Base-by-base conservation (phyloP, 2,888 invertebrate species). In the Ophion costatus region DNA sequence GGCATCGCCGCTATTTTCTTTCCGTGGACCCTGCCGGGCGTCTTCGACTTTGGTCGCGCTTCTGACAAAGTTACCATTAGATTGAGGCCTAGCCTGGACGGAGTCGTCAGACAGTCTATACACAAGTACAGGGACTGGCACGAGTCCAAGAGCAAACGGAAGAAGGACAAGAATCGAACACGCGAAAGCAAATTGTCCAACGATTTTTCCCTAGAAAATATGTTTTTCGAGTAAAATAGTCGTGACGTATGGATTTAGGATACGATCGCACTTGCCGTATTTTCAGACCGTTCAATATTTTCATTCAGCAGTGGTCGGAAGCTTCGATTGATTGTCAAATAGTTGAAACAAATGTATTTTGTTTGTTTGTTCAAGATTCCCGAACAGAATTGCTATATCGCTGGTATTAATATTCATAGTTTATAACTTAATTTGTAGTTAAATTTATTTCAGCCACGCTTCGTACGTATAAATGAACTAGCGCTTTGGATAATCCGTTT, bases 1-100 rank as follows among this genome's bases (percentile, higher is more conserved):
- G 95, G 96, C 0, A 91, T 96, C 20, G 95, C 96, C 0, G 94
- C 96, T 0, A 94, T 96, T 66, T 93, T 96, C 85, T 95, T 96
- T 80, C 96, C 96, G 0, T 96, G 95, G 95, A 94, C 95, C 87
- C 94, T 96, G 83, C 95, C 96, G 0, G 94, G 94, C 3, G 90
- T 94, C 14, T 91, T 94, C 63, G 91, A 90, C 33, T 88, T 92
- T 57, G 90, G 90, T 11, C 88, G 93, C 1, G 71, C 89, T 3
- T 75, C 83, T 0, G 88, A 90, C 57, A 85, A 63, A 7, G 86
- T 87, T 14, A 87, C 79, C 2, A 76, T 89, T 2, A 87, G 70
- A 33, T 89, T 91, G 38, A 86, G 83, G 56, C 88, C 89, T 0
- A 90, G 85, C 76, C 78, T 93, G 6, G 90, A 91, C 29, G 90